phyloP scores from a whole-genome alignment of 2,113 vertebrate genomes.

The Hystrix cristata region DNA sequence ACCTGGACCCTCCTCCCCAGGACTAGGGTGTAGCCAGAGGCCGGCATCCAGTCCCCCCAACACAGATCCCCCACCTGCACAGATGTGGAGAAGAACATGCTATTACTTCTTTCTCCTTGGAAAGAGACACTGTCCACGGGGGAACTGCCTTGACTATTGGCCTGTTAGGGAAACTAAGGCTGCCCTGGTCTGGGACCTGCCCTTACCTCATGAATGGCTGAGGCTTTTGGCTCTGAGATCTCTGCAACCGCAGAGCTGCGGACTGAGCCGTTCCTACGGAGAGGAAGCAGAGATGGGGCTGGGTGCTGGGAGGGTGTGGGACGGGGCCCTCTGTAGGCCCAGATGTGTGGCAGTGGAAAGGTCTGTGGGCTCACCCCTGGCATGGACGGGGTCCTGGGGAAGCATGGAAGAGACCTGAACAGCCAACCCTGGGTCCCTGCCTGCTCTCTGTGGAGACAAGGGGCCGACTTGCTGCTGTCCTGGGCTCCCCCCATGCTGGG shows the following conservation, averaged over 20 bases:
- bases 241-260: background rate
- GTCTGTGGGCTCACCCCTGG: background rate
- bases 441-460: background rate
- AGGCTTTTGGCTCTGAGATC: background rate
- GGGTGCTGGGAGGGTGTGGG: background rate
- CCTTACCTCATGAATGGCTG: background rate
- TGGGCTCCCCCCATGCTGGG: background rate
- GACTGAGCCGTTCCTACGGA: background rate
- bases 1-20: background rate
- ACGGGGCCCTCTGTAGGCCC: background rate
- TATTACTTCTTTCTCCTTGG: background rate
- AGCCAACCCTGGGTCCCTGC: too few species aligned
- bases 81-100: background rate
- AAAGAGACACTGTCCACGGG: background rate
- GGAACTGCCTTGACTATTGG: background rate
- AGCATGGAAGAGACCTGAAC: background rate
- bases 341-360: rapidly evolving
- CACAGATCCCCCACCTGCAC: too few species aligned
- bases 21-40: background rate
- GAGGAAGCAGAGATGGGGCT: background rate
- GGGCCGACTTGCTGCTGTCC: background rate
- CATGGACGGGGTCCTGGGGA: background rate
- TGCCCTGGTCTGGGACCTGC: background rate
- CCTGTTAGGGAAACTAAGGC: background rate
- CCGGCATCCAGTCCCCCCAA: too few species aligned